phyloP scores from a whole-genome alignment of 2,888 invertebrate species.

The Andrena hattorfiana region DNA sequence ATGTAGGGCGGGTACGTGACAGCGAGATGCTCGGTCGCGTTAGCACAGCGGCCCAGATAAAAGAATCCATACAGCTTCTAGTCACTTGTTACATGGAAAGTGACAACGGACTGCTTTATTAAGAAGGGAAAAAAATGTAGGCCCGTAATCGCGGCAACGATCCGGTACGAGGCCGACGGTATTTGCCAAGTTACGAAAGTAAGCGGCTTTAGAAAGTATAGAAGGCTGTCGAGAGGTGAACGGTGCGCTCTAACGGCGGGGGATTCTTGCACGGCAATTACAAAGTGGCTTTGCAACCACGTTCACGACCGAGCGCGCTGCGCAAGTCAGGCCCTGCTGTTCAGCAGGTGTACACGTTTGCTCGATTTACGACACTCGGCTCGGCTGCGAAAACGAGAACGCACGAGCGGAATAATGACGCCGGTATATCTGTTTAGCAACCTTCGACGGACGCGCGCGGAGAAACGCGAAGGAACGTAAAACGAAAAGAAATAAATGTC shows the following conservation, averaged over 20 bases:
- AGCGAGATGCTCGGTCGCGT: background rate
- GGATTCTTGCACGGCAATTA: conserved; percentile 65
- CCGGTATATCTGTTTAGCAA: background rate
- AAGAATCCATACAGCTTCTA: conserved; percentile 2
- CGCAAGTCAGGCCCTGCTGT: conserved; percentile 13
- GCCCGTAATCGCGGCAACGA: conserved; percentile 51
- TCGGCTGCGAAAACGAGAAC: background rate
- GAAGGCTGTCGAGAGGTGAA: conserved; percentile 80
- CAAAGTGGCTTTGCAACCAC: conserved; percentile 60
- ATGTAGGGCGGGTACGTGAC: background rate
- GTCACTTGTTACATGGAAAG: conserved; percentile 46
- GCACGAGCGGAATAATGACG: background rate
- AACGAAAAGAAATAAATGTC: background rate
- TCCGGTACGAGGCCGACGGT: conserved; percentile 62
- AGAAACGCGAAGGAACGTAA: background rate
- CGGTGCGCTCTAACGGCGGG: conserved; percentile 72
- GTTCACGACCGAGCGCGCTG: conserved; percentile 35
- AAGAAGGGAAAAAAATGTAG: conserved; percentile 40
- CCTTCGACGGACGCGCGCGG: background rate
- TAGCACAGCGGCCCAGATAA: background rate
- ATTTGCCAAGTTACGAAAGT: conserved; percentile 82
- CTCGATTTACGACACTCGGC: conserved; percentile 8
- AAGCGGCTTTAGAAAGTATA: conserved; percentile 85
- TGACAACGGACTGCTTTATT: conserved; percentile 28
- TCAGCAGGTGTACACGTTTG: conserved; percentile 53